phyloP scores from a whole-genome alignment of 1,140 invertebrate species.

The Heliothis subflexa region DNA sequence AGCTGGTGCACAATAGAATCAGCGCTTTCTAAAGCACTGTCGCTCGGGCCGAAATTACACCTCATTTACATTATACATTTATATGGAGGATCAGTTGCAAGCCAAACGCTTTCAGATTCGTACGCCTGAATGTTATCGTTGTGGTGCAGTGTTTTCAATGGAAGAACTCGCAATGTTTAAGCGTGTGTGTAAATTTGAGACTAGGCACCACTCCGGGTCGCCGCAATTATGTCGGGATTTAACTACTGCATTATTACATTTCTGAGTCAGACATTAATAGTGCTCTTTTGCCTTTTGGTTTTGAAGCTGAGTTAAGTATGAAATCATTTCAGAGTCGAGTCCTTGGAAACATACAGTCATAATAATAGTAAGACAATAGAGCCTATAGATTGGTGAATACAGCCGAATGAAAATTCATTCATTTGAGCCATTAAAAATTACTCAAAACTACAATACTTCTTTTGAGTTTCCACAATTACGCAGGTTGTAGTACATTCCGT shows the following conservation, averaged over 20 bases:
- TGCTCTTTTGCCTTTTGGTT: too few relatives aligned
- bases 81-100: neutral
- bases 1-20: neutral
- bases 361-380: too few relatives aligned
- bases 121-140: constrained; percentile 18
- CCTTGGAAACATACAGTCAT: too few relatives aligned
- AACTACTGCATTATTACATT: too few relatives aligned
- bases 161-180: constrained; percentile 14
- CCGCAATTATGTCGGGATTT: neutral
- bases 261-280: too few relatives aligned
- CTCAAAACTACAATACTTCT: too few relatives aligned
- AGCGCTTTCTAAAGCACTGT: neutral
- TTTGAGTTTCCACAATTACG: neutral
- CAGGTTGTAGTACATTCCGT: neutral
- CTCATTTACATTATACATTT: constrained; percentile 22
- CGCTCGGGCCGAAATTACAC: neutral
- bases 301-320: too few relatives aligned
- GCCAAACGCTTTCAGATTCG: neutral
- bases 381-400: too few relatives aligned
- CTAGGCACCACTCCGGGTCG: neutral
- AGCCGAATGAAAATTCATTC: too few relatives aligned
- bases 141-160: constrained; percentile 11
- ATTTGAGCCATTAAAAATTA: too few relatives aligned
- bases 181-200: neutral
- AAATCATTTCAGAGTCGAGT: too few relatives aligned